Percentiles rank a stretch among this genome's conserved stretches.
These are phyloP conservation scores for Helicoverpa assulta DNA, from an alignment of 2,888 invertebrate genomes.

Conservation along the genomic window DNA sequence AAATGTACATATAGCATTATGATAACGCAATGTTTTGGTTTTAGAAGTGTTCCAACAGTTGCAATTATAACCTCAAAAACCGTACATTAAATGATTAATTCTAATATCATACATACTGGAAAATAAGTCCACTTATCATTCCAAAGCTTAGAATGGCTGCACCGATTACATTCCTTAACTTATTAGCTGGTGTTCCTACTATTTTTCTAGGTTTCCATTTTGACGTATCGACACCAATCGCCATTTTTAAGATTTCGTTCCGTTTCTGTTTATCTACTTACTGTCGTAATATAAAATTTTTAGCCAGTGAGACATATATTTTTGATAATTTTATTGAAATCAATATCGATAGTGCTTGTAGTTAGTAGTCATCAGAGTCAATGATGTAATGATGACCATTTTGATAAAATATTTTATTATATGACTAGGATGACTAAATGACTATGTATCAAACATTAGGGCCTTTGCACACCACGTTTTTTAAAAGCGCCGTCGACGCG, in stretches of 20 bases:
- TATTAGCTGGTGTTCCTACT: constrained; percentile 91
- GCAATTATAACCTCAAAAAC: constrained; percentile 66
- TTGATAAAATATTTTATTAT: no score
- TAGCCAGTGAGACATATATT: no score
- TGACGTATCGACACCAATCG: constrained; percentile 88
- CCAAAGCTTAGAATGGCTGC: constrained; percentile 83
- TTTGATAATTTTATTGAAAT: no score
- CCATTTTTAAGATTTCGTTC: constrained; percentile 77
- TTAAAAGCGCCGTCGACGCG: no score
- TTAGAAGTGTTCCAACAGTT: neutral
- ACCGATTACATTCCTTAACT: constrained; percentile 89
- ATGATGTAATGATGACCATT: no score
- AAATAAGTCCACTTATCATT: constrained; percentile 79
- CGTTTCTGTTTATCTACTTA: constrained; percentile 1
- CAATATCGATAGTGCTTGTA: no score
- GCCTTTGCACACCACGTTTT: no score
- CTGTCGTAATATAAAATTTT: no score
- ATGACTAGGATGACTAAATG: no score
- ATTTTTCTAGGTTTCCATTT: constrained; percentile 92
- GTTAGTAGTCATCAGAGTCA: no score
- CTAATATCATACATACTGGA: constrained; percentile 80
- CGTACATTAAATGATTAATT: neutral
- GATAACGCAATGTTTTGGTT: neutral
- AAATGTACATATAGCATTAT: no score
- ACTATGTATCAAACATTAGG: no score